Evolutionary conservation across 2,113 vertebrate genomes (phyloP).

Genomic region (Notarius lentiginosus): DNA sequence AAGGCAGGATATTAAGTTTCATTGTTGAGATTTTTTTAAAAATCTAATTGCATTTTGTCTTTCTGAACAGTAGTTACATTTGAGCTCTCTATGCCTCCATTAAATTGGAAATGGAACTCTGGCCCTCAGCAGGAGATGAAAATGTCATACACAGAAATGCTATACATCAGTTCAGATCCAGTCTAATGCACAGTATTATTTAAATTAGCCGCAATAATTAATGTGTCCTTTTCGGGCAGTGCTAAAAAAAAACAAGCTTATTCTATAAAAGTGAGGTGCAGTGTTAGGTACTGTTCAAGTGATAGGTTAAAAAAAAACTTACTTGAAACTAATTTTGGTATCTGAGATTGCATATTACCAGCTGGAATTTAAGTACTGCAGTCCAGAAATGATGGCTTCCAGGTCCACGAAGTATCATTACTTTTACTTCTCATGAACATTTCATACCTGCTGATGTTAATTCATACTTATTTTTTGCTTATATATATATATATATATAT

Average conservation of each 20-base stretch:
- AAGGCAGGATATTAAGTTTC: constrained; percentile 75
- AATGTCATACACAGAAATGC: constrained; percentile 59
- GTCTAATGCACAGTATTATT: constrained; percentile 36
- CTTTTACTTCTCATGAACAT: background rate
- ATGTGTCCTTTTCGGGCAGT: constrained; percentile 30
- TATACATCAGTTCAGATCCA: constrained; percentile 37
- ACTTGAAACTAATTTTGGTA: background rate
- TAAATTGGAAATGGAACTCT: constrained; percentile 65
- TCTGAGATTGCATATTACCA: background rate
- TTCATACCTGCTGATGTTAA: background rate
- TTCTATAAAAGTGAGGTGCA: background rate
- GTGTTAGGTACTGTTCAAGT: background rate
- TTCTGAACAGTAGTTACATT: constrained; percentile 59
- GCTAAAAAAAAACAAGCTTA: constrained; percentile 25
- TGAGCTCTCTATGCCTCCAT: constrained; percentile 56
- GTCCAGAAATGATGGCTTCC: background rate
- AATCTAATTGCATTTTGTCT: constrained; percentile 64
- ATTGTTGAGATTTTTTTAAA: constrained; percentile 60
- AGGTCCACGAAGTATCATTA: background rate
- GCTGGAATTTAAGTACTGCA: background rate
- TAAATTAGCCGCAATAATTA: constrained; percentile 43
- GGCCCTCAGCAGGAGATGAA: constrained; percentile 58
- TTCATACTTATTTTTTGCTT: background rate
- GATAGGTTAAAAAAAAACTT: background rate
- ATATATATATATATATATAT: background rate